phyloP scores from a whole-genome alignment of 23 tunicate genomes.

The Halocynthia aurantium region DNA sequence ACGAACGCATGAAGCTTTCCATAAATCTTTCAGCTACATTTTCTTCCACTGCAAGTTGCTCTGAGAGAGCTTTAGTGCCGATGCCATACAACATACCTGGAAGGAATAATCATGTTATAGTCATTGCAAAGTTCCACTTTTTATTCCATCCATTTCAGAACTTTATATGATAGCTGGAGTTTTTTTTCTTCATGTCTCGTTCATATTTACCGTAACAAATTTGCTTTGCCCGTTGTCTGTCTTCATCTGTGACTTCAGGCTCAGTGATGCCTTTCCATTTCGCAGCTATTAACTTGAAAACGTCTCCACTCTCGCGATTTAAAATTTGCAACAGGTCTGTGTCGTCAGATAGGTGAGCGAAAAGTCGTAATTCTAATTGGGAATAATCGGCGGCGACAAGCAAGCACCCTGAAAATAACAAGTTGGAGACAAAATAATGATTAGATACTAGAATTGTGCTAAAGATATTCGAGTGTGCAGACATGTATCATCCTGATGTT shows the following conservation, averaged over 20 bases:
- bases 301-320: constrained; percentile 26
- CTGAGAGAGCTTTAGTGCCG: constrained; percentile 44
- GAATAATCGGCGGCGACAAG: constrained; percentile 82
- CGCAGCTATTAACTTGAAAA: constrained; percentile 56
- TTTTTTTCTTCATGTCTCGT: too few species aligned
- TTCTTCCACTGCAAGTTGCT: constrained; percentile 39
- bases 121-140: not conserved
- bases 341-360: constrained; percentile 85
- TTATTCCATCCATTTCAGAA: not conserved
- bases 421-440: not conserved
- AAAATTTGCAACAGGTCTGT: constrained; percentile 29
- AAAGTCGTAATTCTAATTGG: constrained; percentile 81
- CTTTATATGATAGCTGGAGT: too few species aligned
- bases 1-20: constrained; percentile 30
- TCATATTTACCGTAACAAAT: constrained; percentile 67
- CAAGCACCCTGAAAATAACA: constrained; percentile 26
- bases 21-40: constrained; percentile 34
- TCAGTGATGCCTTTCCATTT: constrained; percentile 9
- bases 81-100: constrained; percentile 82
- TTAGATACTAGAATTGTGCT: too few species aligned
- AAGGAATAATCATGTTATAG: not conserved
- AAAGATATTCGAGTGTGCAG: too few species aligned
- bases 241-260: constrained; percentile 42
- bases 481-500: too few species aligned
- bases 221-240: constrained; percentile 59